A percentile compares a stretch with the other conserved stretches of the same genome.
These are phyloP conservation scores for Pangasius krempfi DNA, from an alignment of 2,797 vertebrate genomes.

Conservation along the genomic window DNA sequence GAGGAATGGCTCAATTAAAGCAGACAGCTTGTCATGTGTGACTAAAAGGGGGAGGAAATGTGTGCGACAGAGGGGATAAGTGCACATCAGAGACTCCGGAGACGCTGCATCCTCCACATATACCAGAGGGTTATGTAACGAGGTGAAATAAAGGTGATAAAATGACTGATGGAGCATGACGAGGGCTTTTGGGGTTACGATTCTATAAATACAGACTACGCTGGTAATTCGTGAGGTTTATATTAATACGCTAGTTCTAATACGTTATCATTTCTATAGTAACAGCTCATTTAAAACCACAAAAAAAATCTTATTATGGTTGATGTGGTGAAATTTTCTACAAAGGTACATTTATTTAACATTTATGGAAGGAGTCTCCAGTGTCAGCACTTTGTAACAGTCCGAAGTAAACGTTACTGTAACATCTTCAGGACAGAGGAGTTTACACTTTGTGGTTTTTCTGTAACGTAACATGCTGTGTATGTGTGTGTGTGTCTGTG, in stretches of 20 bases:
- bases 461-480: too few relatives aligned
- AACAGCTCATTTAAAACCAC: neutral
- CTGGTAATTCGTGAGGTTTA: neutral
- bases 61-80: constrained; percentile 8
- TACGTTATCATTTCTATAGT: neutral
- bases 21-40: constrained; percentile 67
- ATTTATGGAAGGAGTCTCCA: neutral
- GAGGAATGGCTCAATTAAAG: constrained; percentile 68
- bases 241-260: neutral
- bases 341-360: neutral
- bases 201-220: neutral
- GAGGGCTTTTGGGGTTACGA: too few relatives aligned
- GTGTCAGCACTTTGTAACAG: neutral
- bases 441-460: too few relatives aligned
- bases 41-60: constrained; percentile 67
- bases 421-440: neutral
- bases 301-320: neutral
- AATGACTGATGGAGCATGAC: neutral
- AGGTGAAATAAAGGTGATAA: neutral
- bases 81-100: constrained; percentile 16
- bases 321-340: neutral
- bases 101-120: neutral
- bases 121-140: neutral
- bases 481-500: too few relatives aligned
- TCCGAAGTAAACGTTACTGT: neutral